Percentiles rank a stretch among this genome's conserved stretches.
Evolutionary conservation across 2,888 invertebrate species (phyloP).

Genomic region (Drosophila melanosoma): DNA sequence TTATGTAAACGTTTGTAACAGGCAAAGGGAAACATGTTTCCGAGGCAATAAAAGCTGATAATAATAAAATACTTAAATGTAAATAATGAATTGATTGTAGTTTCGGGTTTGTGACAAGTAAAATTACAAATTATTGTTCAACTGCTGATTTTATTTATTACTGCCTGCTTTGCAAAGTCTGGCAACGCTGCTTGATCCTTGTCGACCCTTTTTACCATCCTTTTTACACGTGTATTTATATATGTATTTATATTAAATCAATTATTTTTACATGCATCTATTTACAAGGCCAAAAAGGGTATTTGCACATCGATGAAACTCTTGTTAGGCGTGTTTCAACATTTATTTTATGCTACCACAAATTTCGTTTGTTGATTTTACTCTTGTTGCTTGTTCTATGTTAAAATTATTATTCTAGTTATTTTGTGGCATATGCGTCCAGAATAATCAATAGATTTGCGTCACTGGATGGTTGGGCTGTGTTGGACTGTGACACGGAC

Average conservation of each 20-base stretch:
- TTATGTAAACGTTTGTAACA: neutral
- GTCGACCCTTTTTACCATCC: neutral
- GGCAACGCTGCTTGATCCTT: neutral
- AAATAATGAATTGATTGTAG: neutral
- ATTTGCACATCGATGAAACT: neutral
- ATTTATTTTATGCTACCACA: constrained; percentile 37
- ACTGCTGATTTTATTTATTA: neutral
- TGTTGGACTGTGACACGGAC: neutral
- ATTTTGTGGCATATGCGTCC: constrained; percentile 53
- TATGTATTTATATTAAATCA: neutral
- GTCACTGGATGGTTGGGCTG: constrained; percentile 60
- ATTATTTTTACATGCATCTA: neutral
- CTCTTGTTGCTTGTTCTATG: constrained; percentile 18
- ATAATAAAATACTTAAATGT: neutral
- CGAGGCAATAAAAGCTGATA: neutral
- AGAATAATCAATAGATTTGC: constrained; percentile 75
- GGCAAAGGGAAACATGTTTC: neutral
- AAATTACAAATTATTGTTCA: neutral
- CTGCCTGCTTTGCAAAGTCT: neutral
- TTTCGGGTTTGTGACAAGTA: neutral
- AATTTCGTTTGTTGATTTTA: constrained; percentile 28
- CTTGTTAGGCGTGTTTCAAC: constrained; percentile 12
- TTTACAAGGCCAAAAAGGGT: constrained; percentile 4
- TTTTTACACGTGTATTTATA: neutral
- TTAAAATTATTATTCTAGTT: constrained; percentile 30